Evolutionary conservation across 2,888 invertebrate species (phyloP).

Genomic region (Horisme vitalbata): DNA sequence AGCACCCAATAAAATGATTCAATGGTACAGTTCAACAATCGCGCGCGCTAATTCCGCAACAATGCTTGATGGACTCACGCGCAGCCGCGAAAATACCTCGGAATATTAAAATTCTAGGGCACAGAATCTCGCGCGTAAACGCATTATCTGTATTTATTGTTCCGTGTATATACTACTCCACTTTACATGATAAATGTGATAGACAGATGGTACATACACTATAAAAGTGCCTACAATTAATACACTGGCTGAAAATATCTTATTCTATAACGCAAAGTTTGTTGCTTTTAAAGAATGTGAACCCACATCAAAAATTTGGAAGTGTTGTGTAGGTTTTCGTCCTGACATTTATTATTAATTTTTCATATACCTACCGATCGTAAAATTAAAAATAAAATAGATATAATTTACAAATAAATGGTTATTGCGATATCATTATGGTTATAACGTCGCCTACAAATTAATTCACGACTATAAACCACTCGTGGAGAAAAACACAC

Average conservation of each 20-base stretch:
- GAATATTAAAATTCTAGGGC: slow-evolving; percentile 52
- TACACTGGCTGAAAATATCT: too few species aligned
- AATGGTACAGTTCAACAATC: too few species aligned
- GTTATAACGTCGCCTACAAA: slow-evolving; percentile 1
- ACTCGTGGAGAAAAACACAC: slow-evolving; percentile 20
- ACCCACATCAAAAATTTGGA: too few species aligned
- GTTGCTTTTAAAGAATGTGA: too few species aligned
- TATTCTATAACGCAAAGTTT: too few species aligned
- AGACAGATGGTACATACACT: slow-evolving; percentile 7
- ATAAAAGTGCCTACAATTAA: slow-evolving; percentile 1
- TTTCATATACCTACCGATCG: too few species aligned
- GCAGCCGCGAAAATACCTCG: slow-evolving; percentile 23
- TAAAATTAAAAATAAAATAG: too few species aligned
- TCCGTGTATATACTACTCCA: slow-evolving; percentile 26
- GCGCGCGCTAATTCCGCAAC: not conserved
- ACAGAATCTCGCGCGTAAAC: slow-evolving; percentile 37
- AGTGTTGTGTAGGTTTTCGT: too few species aligned
- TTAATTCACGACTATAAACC: slow-evolving; percentile 12
- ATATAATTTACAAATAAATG: not conserved
- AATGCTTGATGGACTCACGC: not conserved
- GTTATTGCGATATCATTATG: slow-evolving; percentile 1
- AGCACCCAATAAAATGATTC: too few species aligned
- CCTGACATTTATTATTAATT: too few species aligned
- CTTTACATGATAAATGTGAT: slow-evolving; percentile 5
- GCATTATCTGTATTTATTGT: slow-evolving; percentile 51